phyloP scores from a whole-genome alignment of 2,797 vertebrate species.

The Anisognathus igniventris region DNA sequence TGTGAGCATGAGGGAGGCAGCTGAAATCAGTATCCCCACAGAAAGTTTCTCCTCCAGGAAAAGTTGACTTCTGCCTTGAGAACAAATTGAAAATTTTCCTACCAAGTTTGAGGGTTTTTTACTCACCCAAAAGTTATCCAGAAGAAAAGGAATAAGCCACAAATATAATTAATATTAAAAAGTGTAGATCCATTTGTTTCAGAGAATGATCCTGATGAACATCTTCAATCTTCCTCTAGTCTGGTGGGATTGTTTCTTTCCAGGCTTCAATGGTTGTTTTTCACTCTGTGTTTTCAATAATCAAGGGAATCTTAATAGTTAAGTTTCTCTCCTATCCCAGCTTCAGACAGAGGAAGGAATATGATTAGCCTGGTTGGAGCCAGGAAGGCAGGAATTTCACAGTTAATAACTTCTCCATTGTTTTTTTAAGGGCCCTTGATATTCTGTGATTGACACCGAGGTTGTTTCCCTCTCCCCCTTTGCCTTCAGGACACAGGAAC shows the following conservation, averaged over 20 bases:
- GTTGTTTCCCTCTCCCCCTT: neutral
- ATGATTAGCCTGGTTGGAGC: slow-evolving; percentile 47
- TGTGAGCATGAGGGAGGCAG: neutral
- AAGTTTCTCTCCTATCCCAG: neutral
- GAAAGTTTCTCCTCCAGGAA: neutral
- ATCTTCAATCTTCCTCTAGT: rapidly evolving
- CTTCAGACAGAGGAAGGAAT: slow-evolving; percentile 50
- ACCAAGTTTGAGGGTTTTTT: neutral
- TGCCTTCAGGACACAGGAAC: neutral
- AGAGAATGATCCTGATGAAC: neutral
- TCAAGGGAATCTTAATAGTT: slow-evolving; percentile 9
- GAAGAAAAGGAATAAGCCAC: neutral
- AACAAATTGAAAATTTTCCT: neutral
- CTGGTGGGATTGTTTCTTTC: neutral
- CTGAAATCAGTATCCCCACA: neutral
- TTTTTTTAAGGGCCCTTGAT: slow-evolving; percentile 46
- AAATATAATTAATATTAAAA: neutral
- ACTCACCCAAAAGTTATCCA: neutral
- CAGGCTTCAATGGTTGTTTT: neutral
- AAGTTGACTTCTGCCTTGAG: neutral
- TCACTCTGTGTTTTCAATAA: neutral
- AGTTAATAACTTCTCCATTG: slow-evolving; percentile 53
- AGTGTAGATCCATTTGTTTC: neutral
- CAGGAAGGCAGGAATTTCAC: slow-evolving; percentile 58
- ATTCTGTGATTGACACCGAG: slow-evolving; percentile 1